Evolutionary conservation across 2,797 vertebrate species (phyloP), one percentile per base, ranked within the genome.

Genomic region (Chaetodon trifasciatus): DNA sequence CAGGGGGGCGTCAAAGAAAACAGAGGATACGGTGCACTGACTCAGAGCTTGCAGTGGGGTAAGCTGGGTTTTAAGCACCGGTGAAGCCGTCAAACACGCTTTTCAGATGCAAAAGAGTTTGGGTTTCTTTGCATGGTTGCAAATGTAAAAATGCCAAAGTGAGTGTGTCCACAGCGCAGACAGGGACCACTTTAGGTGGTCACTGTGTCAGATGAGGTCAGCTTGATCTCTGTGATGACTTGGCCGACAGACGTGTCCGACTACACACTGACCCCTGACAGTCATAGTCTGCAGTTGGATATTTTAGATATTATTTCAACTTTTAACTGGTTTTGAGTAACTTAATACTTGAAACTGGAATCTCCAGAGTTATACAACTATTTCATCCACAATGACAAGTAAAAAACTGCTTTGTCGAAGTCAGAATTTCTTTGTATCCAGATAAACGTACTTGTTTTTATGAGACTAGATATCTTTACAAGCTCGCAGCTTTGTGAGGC

Each of bases 1-100:
- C 53, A 75, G 28, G 24, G 64, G 67, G 50, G 68, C 21, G 16
- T 56, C 37, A 61, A 79, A 68, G 53, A 82, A 73, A 70, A 79
- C 46, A 65, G 40, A 57, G 21, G 32, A 65, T 23, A 17, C 37
- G 39, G 17, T 63, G n/a, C 21, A 37, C 53, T 42, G 44, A 46
- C 35, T 66, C 42, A 6, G n/a, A 16, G 65, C 15, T 58, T n/a
- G 46, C 7, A 24, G 46, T 76, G 10, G 17, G 40, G 35, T 42
- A 19, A 21, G 40, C 17, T 52, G 7, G 8, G 42, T 57, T 62
- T n/a, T 40, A 55, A 28, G 13, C 23, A 50, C 19, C 15, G 7
- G 37, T 3, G 58, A 53, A n/a, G 40, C 2, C n/a, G 46, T 40
- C 13, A 37, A 6, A 40, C 17, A 13, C 24, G 21, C 13, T 58